These are phyloP conservation scores for Parapsyche elsis DNA, from an alignment of 1,140 invertebrate species.

Conservation along the genomic window DNA sequence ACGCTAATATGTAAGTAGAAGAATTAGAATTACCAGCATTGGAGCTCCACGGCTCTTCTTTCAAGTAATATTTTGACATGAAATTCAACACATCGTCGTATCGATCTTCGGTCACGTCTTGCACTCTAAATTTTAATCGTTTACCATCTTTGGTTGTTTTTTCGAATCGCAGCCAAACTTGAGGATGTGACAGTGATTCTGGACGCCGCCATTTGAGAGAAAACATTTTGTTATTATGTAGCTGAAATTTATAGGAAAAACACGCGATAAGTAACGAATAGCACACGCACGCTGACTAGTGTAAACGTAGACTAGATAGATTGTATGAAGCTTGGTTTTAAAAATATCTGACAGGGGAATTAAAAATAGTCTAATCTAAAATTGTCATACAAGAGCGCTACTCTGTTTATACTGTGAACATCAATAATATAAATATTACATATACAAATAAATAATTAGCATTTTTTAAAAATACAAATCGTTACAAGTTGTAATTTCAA, in stretches of 20 bases:
- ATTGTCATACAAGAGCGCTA: too few relatives aligned
- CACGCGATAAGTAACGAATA: too few relatives aligned
- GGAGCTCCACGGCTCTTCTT: conserved; percentile 40
- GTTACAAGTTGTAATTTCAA: too few relatives aligned
- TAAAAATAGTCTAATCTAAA: too few relatives aligned
- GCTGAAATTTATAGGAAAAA: conserved; percentile 1
- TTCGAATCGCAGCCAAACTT: conserved; percentile 48
- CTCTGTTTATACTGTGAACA: too few relatives aligned
- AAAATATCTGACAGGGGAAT: too few relatives aligned
- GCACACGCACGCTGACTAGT: too few relatives aligned
- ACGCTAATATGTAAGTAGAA: neutral
- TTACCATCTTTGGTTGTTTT: conserved; percentile 49
- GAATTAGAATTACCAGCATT: conserved; percentile 7
- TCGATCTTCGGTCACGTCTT: conserved; percentile 50
- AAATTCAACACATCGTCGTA: conserved; percentile 35
- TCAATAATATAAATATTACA: too few relatives aligned
- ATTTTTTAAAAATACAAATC: too few relatives aligned
- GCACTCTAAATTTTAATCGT: conserved; percentile 22
- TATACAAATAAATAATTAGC: too few relatives aligned
- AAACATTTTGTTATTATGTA: conserved; percentile 39
- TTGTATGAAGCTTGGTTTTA: too few relatives aligned
- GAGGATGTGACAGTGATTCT: conserved; percentile 25
- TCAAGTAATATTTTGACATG: conserved; percentile 42
- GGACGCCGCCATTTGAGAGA: conserved; percentile 44
- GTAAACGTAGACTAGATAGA: too few relatives aligned